These are phyloP conservation scores for Clarias batrachus DNA, from an alignment of 2,113 vertebrate genomes.

Conservation along the genomic window DNA sequence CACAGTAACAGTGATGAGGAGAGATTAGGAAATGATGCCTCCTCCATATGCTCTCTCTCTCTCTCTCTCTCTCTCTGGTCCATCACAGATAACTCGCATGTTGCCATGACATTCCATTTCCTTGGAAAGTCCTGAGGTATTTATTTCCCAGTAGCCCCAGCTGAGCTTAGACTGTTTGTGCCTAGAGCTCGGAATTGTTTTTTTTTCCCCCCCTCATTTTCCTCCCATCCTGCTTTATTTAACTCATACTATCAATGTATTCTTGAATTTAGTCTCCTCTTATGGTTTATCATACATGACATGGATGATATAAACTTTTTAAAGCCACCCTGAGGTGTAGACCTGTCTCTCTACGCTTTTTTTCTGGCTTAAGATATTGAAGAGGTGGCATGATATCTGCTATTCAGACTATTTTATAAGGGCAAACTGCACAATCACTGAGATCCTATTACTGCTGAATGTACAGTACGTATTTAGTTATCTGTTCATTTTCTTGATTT, in stretches of 20 bases:
- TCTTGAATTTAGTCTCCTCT: conserved; percentile 61
- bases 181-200: neutral
- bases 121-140: conserved; percentile 60
- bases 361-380: conserved; percentile 54
- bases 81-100: conserved; percentile 65
- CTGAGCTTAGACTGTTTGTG: conserved; percentile 24
- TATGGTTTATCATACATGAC: conserved; percentile 61
- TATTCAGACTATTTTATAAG: neutral
- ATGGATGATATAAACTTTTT: conserved; percentile 59
- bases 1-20: conserved; percentile 59
- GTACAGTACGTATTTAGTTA: neutral
- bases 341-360: conserved; percentile 60
- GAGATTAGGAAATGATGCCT: conserved; percentile 60
- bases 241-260: conserved; percentile 55
- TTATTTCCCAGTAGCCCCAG: conserved; percentile 44
- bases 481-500: neutral
- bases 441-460: conserved; percentile 10
- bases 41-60: conserved; percentile 1
- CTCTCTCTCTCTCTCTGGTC: conserved; percentile 45
- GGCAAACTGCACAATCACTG: neutral
- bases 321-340: conserved; percentile 57
- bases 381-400: neutral
- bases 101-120: conserved; percentile 61
- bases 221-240: conserved; percentile 15
- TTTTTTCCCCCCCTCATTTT: neutral